Evolutionary conservation across 2,888 invertebrate species (phyloP).

Genomic region (Ornithoptera priamus): DNA sequence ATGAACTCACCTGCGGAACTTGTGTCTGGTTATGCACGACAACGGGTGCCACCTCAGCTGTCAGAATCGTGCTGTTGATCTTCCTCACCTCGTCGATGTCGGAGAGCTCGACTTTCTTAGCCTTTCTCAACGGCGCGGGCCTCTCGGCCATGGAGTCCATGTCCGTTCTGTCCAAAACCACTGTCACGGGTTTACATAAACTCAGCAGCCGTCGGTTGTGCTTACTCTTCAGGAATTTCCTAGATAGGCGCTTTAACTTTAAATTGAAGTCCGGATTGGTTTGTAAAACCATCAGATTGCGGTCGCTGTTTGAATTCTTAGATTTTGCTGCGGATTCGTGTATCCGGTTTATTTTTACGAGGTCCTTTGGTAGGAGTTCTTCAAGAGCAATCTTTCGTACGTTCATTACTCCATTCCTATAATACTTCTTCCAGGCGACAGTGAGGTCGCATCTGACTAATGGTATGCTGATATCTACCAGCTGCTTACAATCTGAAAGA

Average conservation of each 20-base stretch:
- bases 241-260: not conserved
- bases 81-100: slow-evolving; percentile 33
- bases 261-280: slow-evolving; percentile 5
- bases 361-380: not conserved
- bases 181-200: slow-evolving; percentile 19
- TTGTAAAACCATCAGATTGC: not conserved
- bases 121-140: not conserved
- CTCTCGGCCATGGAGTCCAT: not conserved
- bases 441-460: slow-evolving; percentile 15
- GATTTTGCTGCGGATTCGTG: no score
- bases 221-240: not conserved
- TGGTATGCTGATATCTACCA: not conserved
- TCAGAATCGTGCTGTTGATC: slow-evolving; percentile 31
- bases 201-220: slow-evolving; percentile 12
- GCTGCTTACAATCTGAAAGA: slow-evolving; percentile 16
- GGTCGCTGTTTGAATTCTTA: not conserved
- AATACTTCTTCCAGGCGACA: slow-evolving; percentile 7
- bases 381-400: not conserved
- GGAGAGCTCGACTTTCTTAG: slow-evolving; percentile 28
- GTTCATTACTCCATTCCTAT: slow-evolving; percentile 5
- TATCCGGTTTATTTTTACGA: not conserved
- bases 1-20: not conserved
- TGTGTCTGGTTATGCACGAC: not conserved
- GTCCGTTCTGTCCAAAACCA: slow-evolving; percentile 9
- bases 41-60: slow-evolving; percentile 32